Evolutionary conservation across 2,113 vertebrate genomes (phyloP).

Genomic region (Turdus rufiventris): DNA sequence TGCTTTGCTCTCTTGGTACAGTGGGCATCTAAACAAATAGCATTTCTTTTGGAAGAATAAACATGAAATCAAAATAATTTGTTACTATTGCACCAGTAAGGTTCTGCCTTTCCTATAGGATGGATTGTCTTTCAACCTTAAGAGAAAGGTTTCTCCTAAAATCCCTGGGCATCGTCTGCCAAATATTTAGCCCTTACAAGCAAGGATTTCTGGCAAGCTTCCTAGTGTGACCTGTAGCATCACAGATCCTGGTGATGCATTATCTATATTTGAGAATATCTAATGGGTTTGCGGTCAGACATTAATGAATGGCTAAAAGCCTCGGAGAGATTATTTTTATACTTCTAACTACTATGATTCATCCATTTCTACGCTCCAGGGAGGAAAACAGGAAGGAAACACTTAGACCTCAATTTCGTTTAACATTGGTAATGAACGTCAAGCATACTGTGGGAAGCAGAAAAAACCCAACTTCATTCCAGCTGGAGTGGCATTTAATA

Average conservation of each 20-base stretch:
- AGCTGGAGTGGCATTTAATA: slow-evolving; percentile 49
- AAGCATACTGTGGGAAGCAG: slow-evolving; percentile 41
- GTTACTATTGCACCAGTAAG: not conserved
- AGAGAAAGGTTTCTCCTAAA: not conserved
- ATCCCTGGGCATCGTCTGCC: not conserved
- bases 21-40: not conserved
- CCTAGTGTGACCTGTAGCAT: not conserved
- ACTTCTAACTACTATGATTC: slow-evolving; percentile 34
- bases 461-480: not conserved
- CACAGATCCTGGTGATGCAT: not conserved
- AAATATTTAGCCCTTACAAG: not conserved
- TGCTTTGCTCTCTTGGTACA: not conserved
- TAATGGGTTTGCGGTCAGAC: not conserved
- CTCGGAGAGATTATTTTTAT: slow-evolving; percentile 21
- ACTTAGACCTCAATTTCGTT: not conserved
- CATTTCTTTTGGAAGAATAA: not conserved
- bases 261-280: not conserved
- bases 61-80: not conserved
- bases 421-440: not conserved
- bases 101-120: not conserved
- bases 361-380: not conserved
- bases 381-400: slow-evolving; percentile 52
- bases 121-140: not conserved
- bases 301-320: not conserved
- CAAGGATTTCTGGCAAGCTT: not conserved